These are phyloP conservation scores for Epinephelus lanceolatus DNA, from an alignment of 2,113 vertebrate species.

Conservation along the genomic window DNA sequence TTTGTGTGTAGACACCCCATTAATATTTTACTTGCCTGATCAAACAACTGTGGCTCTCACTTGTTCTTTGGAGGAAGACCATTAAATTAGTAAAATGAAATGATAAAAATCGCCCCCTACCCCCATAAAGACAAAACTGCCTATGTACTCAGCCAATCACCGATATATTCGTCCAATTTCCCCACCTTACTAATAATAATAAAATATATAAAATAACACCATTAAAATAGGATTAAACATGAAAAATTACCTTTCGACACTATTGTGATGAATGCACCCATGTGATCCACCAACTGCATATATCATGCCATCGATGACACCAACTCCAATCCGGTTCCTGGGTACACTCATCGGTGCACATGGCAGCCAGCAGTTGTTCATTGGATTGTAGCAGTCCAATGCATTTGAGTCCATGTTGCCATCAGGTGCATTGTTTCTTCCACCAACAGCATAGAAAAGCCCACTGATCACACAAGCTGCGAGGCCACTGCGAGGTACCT, in stretches of 20 bases:
- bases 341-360: conserved; percentile 94
- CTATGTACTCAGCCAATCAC: no score
- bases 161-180: no score
- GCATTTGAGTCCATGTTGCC: conserved; percentile 94
- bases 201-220: not conserved
- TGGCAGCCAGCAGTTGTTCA: conserved; percentile 94
- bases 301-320: conserved; percentile 93
- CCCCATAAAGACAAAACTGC: no score
- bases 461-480: conserved; percentile 93
- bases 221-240: not conserved
- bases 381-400: conserved; percentile 95
- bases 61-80: no score
- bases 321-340: conserved; percentile 93
- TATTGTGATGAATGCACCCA: conserved; percentile 93
- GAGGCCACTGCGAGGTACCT: conserved; percentile 92
- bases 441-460: conserved; percentile 93
- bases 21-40: no score
- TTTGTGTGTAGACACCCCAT: no score
- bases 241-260: conserved; percentile 89
- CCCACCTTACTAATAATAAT: not conserved
- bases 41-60: no score
- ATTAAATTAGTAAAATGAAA: no score
- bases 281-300: conserved; percentile 95
- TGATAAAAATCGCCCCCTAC: no score
- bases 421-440: conserved; percentile 92